phyloP scores from a whole-genome alignment of 1,140 invertebrate species.

The Spodoptera frugiperda region DNA sequence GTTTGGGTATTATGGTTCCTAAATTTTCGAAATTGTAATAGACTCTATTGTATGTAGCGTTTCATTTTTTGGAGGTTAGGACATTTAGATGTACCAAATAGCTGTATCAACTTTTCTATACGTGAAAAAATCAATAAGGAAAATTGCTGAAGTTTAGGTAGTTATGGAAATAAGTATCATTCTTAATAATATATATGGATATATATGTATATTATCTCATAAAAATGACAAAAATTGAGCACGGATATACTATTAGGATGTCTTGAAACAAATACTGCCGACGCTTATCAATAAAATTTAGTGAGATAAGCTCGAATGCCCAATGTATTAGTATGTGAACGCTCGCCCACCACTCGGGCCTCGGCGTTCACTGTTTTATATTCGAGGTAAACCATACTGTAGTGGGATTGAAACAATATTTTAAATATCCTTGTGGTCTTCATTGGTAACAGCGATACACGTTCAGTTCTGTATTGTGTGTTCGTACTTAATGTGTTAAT shows the following conservation, averaged over 20 bases:
- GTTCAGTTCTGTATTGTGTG: constrained; percentile 75
- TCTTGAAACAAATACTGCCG: constrained; percentile 78
- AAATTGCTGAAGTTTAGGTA: constrained; percentile 81
- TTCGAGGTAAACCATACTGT: constrained; percentile 66
- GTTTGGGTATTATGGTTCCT: constrained; percentile 86
- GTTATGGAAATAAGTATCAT: constrained; percentile 80
- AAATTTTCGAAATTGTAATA: constrained; percentile 86
- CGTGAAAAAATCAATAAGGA: constrained; percentile 75
- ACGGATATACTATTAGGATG: constrained; percentile 83
- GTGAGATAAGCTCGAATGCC: constrained; percentile 68
- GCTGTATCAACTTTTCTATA: constrained; percentile 85
- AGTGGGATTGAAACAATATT: constrained; percentile 67
- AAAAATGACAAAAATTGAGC: constrained; percentile 78
- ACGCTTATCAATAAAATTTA: constrained; percentile 73
- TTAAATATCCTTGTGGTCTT: constrained; percentile 85
- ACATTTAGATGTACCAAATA: constrained; percentile 85
- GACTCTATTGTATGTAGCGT: constrained; percentile 84
- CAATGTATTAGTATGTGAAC: constrained; percentile 47
- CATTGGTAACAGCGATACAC: constrained; percentile 82
- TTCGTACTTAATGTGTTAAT: constrained; percentile 71
- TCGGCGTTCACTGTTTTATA: constrained; percentile 75
- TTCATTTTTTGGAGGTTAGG: constrained; percentile 82
- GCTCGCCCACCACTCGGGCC: constrained; percentile 1
- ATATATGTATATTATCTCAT: constrained; percentile 68
- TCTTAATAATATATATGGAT: constrained; percentile 64